phyloP scores from a whole-genome alignment of 1,140 invertebrate genomes.

The Orussus abietinus region DNA sequence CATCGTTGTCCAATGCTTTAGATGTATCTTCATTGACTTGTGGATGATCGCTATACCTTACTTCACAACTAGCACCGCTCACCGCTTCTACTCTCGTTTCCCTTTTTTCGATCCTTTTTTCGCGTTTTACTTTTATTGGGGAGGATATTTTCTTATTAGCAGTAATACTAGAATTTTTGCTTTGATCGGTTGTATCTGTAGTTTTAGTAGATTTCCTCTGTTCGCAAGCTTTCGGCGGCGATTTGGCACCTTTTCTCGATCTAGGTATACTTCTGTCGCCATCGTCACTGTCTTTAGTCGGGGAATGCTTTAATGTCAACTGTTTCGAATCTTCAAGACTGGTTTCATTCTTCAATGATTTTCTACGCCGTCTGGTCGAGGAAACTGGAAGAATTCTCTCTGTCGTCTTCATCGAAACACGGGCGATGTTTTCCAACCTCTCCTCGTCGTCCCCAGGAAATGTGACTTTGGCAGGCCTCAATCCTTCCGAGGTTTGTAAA shows the following conservation, averaged over 20 bases:
- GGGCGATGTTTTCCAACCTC: slow-evolving; percentile 45
- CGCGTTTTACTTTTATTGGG: slow-evolving; percentile 35
- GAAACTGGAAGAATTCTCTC: slow-evolving; percentile 35
- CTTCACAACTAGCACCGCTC: background rate
- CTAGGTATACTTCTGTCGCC: slow-evolving; percentile 30
- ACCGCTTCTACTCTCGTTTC: slow-evolving; percentile 26
- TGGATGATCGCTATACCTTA: too few relatives aligned
- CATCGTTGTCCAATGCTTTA: too few relatives aligned
- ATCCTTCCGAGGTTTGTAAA: slow-evolving; percentile 64
- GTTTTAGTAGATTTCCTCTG: slow-evolving; percentile 28
- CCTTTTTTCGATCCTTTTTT: slow-evolving; percentile 36
- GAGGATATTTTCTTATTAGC: slow-evolving; percentile 20
- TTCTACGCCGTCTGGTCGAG: slow-evolving; percentile 33
- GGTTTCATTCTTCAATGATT: slow-evolving; percentile 43
- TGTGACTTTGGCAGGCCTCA: slow-evolving; percentile 64
- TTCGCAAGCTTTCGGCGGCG: slow-evolving; percentile 35
- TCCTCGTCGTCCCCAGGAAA: slow-evolving; percentile 51
- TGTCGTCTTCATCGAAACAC: slow-evolving; percentile 43
- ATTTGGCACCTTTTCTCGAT: slow-evolving; percentile 30
- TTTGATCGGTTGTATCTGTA: slow-evolving; percentile 11
- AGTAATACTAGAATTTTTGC: slow-evolving; percentile 1
- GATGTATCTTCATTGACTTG: too few relatives aligned
- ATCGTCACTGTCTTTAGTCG: slow-evolving; percentile 41
- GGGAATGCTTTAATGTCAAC: slow-evolving; percentile 32
- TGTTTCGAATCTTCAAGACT: slow-evolving; percentile 32